Percentiles rank a stretch among this genome's conserved stretches.
These are phyloP conservation scores for Caracal caracal DNA, from an alignment of 2,113 vertebrate species.

Conservation along the genomic window DNA sequence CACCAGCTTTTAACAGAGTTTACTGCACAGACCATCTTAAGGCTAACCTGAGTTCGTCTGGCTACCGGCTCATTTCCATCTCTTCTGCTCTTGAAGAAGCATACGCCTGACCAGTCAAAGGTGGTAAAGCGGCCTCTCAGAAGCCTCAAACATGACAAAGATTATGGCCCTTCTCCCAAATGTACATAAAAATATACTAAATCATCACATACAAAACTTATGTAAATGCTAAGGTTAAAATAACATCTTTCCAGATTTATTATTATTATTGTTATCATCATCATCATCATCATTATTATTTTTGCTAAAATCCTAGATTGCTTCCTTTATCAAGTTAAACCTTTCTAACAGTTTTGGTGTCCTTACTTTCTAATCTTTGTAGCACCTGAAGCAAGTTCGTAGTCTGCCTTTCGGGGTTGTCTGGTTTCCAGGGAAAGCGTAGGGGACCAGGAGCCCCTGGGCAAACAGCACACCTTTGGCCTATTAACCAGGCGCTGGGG, in stretches of 20 bases:
- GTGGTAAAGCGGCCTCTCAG: not conserved
- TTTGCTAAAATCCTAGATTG: not conserved
- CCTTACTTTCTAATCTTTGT: not conserved
- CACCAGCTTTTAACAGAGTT: not conserved
- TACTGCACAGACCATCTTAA: not conserved
- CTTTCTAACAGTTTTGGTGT: not conserved
- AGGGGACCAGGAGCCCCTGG: not conserved
- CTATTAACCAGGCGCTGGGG: not conserved
- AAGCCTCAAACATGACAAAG: not conserved
- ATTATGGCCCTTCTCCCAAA: not conserved
- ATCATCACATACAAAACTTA: not conserved
- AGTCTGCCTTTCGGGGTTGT: not conserved
- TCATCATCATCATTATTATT: not conserved
- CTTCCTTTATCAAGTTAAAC: not conserved
- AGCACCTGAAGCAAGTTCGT: not conserved
- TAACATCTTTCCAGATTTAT: not conserved
- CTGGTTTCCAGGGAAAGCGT: not conserved
- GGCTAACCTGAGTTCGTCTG: not conserved
- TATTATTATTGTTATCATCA: not conserved
- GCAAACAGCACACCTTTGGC: not conserved
- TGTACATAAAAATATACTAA: not conserved
- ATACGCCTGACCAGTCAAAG: not conserved
- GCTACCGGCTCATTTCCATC: not conserved
- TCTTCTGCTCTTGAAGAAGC: not conserved
- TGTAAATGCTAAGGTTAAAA: slow-evolving; percentile 3